Evolutionary conservation across 2,888 invertebrate genomes (phyloP).

Genomic region (Oxystoma pomonae): DNA sequence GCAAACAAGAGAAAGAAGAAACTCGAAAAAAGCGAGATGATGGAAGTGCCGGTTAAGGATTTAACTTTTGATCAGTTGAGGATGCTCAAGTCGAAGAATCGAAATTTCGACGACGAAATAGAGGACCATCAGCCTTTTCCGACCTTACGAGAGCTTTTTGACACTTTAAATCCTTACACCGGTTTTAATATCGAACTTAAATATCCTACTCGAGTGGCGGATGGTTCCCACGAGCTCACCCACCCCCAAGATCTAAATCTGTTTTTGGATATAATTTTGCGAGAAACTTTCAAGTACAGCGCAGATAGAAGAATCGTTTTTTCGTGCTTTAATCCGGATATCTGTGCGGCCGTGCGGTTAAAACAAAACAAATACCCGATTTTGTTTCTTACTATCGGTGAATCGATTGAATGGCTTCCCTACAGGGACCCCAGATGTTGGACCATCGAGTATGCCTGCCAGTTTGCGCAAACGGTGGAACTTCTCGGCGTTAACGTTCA

Average conservation of each 20-base stretch:
- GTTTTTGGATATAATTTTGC: constrained; percentile 84
- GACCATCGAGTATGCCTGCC: constrained; percentile 74
- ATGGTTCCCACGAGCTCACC: constrained; percentile 82
- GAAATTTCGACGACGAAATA: constrained; percentile 75
- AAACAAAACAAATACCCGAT: constrained; percentile 98
- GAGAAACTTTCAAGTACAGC: constrained; percentile 56
- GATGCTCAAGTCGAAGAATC: constrained; percentile 82
- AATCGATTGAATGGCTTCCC: constrained; percentile 60
- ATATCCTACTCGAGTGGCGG: constrained; percentile 86
- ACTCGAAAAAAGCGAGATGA: constrained; percentile 59
- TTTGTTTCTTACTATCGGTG: constrained; percentile 80
- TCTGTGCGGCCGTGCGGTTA: constrained; percentile 80
- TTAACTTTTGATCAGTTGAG: constrained; percentile 86
- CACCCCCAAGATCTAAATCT: constrained; percentile 87
- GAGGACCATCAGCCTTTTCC: constrained; percentile 95
- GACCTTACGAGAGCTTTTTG: constrained; percentile 75
- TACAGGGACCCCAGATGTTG: constrained; percentile 82
- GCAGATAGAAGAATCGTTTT: constrained; percentile 84
- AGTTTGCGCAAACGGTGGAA: constrained; percentile 75
- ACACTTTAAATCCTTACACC: constrained; percentile 74
- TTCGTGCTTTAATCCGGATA: constrained; percentile 93
- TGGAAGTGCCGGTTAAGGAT: constrained; percentile 91
- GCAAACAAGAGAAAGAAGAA: constrained; percentile 70
- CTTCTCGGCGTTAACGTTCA: constrained; percentile 89
- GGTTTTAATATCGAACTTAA: constrained; percentile 98